These are phyloP conservation scores for Rhinopomastus cyanomelas DNA, from an alignment of 2,113 vertebrate genomes.

Conservation along the genomic window DNA sequence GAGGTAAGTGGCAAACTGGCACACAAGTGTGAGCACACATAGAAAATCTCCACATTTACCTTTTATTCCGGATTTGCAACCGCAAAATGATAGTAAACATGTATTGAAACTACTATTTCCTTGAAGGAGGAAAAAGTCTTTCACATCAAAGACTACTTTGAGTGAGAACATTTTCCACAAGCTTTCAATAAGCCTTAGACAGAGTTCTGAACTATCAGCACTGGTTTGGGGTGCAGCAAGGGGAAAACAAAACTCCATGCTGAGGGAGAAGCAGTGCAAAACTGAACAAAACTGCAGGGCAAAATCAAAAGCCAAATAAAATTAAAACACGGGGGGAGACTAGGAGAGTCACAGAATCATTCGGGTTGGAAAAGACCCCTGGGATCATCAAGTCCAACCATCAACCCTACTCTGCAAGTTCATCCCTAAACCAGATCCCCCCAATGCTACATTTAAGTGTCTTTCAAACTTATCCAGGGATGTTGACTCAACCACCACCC, in stretches of 20 bases:
- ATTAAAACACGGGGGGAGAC: not conserved
- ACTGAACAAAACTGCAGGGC: not conserved
- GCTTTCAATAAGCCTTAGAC: not conserved
- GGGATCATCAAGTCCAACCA: too few species aligned
- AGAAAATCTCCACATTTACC: slow-evolving; percentile 36
- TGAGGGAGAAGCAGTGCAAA: not conserved
- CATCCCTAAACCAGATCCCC: too few species aligned
- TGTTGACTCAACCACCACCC: too few species aligned
- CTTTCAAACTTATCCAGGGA: too few species aligned
- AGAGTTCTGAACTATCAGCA: not conserved
- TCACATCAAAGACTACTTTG: not conserved
- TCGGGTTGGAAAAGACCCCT: too few species aligned
- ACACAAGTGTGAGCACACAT: slow-evolving; percentile 60
- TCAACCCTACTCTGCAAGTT: too few species aligned
- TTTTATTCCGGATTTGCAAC: slow-evolving; percentile 44
- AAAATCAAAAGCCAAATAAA: not conserved
- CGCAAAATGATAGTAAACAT: slow-evolving; percentile 50
- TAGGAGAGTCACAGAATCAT: not conserved
- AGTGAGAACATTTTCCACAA: not conserved
- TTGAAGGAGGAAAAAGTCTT: not conserved
- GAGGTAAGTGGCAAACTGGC: slow-evolving; percentile 62
- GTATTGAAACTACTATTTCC: not conserved
- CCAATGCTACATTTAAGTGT: too few species aligned
- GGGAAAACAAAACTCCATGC: fast-evolving
- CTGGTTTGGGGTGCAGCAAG: not conserved